Evolutionary conservation across 2,888 invertebrate species (phyloP).

Genomic region (Timema cristinae): DNA sequence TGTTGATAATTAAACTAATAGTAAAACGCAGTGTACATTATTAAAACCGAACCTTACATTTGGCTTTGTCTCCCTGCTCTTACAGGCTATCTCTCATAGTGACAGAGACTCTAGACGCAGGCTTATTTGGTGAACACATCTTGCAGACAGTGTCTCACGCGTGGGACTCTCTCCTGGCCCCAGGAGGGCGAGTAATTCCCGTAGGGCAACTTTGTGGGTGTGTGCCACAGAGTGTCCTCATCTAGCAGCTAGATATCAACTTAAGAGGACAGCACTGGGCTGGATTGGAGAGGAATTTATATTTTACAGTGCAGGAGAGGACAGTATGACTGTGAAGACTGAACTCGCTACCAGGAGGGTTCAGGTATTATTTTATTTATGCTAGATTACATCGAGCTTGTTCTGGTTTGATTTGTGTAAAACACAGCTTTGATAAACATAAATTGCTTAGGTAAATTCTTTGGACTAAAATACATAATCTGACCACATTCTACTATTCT

Average conservation of each 20-base stretch:
- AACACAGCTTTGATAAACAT: too few relatives aligned
- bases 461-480: too few relatives aligned
- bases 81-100: conserved; percentile 57
- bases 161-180: conserved; percentile 56
- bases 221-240: conserved; percentile 56
- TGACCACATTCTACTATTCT: too few relatives aligned
- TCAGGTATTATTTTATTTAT: conserved; percentile 27
- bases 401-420: too few relatives aligned
- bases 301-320: conserved; percentile 41
- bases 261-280: conserved; percentile 31
- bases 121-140: conserved; percentile 71
- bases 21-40: too few relatives aligned
- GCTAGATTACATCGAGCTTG: too few relatives aligned
- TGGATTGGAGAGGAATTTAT: conserved; percentile 20
- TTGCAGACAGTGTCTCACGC: conserved; percentile 65
- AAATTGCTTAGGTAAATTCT: too few relatives aligned
- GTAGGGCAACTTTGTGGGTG: conserved; percentile 58
- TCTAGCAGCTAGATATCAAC: conserved; percentile 50
- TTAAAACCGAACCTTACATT: not conserved
- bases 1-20: too few relatives aligned
- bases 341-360: conserved; percentile 48
- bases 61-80: conserved; percentile 5
- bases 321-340: conserved; percentile 72
- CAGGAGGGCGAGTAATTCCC: conserved; percentile 56
- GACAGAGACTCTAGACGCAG: conserved; percentile 77